Evolutionary conservation across 2,797 vertebrate species (phyloP).

Genomic region (Lacerta agilis): DNA sequence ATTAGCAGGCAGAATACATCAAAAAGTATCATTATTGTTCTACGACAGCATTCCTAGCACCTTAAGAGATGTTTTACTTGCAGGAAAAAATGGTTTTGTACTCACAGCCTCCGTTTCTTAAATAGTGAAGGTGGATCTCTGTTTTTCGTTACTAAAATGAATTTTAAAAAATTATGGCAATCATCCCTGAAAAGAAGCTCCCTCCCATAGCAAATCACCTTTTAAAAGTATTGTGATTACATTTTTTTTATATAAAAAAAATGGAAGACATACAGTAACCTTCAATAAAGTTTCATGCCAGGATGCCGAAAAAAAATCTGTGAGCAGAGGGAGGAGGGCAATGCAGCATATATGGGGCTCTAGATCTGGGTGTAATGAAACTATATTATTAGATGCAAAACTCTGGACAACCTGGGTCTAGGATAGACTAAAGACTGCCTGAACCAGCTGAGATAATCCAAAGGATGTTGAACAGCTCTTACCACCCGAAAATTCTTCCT

Average conservation of each 20-base stretch:
- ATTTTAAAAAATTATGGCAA: not conserved
- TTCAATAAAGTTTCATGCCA: slow-evolving; percentile 14
- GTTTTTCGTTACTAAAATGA: slow-evolving; percentile 23
- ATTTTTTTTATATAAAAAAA: not conserved
- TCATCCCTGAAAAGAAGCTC: not conserved
- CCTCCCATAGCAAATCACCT: not conserved
- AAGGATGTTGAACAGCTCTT: no score
- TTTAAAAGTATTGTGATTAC: not conserved
- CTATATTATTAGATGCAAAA: not conserved
- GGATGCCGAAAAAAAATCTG: not conserved
- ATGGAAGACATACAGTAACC: slow-evolving; percentile 18
- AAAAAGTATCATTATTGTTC: slow-evolving; percentile 13
- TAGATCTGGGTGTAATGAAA: not conserved
- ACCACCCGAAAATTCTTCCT: no score
- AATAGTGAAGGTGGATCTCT: not conserved
- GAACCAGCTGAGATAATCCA: no score
- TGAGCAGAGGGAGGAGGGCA: not conserved
- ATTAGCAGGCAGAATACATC: not conserved
- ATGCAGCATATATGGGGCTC: not conserved
- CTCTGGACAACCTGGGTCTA: not conserved
- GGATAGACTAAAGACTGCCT: no score
- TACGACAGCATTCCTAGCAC: not conserved
- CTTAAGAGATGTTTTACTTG: not conserved
- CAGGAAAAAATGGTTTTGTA: not conserved
- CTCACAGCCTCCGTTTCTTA: not conserved